Percentiles rank a stretch among this genome's conserved stretches.
phyloP scores from a whole-genome alignment of 2,888 invertebrate species.

The Callinectes sapidus region DNA sequence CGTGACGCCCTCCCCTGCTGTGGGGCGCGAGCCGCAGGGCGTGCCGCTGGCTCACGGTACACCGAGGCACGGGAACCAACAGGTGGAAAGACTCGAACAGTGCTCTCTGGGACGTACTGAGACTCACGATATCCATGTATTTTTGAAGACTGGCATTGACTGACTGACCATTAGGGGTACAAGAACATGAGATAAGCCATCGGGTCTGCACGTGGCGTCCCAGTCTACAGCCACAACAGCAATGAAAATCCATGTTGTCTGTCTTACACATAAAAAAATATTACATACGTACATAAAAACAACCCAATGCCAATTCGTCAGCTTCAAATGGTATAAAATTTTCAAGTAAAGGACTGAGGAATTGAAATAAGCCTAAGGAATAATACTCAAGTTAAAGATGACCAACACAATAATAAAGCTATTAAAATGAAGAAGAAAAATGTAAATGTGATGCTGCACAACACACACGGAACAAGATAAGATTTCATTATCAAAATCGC shows the following conservation, averaged over 20 bases:
- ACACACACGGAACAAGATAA: neutral
- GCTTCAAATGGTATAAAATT: neutral
- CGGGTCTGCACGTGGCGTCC: no score
- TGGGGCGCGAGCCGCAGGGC: neutral
- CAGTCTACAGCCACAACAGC: no score
- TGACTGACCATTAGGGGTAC: no score
- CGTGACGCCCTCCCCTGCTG: neutral
- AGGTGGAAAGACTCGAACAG: neutral
- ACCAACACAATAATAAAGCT: neutral
- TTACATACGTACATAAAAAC: no score
- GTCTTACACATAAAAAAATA: no score
- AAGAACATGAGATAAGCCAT: no score
- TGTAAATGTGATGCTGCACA: neutral
- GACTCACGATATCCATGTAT: neutral
- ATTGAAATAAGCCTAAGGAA: neutral
- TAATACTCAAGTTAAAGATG: neutral
- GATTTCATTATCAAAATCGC: neutral
- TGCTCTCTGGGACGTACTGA: neutral
- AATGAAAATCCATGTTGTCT: no score
- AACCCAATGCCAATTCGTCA: neutral
- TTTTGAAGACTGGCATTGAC: neutral
- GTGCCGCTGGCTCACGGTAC: neutral
- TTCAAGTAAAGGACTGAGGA: neutral
- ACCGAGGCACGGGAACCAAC: neutral
- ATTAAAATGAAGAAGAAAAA: neutral